Base-by-base conservation (phyloP, 2,113 vertebrate species). In the Apistogramma diplotaenia region DNA sequence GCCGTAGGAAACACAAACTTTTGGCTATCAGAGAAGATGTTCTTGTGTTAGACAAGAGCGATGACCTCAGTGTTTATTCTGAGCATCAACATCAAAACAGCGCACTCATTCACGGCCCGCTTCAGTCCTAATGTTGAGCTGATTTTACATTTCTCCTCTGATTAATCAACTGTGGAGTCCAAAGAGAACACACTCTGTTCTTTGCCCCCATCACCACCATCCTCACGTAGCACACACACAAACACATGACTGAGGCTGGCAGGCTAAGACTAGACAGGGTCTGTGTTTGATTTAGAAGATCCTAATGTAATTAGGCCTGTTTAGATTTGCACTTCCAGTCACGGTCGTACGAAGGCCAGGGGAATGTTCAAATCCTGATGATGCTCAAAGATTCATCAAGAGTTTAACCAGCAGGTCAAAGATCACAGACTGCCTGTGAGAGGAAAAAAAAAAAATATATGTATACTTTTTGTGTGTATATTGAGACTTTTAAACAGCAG, bases 211-310 rank as follows among this genome's bases (percentile, higher is more conserved):
- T 80, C 76, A 74, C 81, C 81, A 72, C 65, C 76, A 84, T 75
- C 65, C 67, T 58, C 79, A 49, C 53, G 57, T 43, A 21, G 25
- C 13, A 84, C 83, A 71, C 76, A 61, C 87, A 65, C 62, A 65
- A 43, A 78, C 73, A 79, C 51, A 82, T 8, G 62, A 60, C 27
- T 74, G 61, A 79, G 76, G 78, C 74, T 87, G 83, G 81, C 86
- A 81, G 79, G 81, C 79, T 59, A 6, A 61, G 86, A 85, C 74
- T 77, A 73, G 56, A 53, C 82, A n/a, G 77, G 61, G 78, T 82
- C 93, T 94, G 93, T 58, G 80, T 92, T 92, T 93, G 89, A 93
- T 93, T 94, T 85, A 82, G 84, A 76, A 79, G 86, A 88, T 84
- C 81, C 71, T 93, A 90, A 94, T 84, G 82, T 76, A 91, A 93